phyloP scores from a whole-genome alignment of 2,797 vertebrate species.

The Thunnus albacares region DNA sequence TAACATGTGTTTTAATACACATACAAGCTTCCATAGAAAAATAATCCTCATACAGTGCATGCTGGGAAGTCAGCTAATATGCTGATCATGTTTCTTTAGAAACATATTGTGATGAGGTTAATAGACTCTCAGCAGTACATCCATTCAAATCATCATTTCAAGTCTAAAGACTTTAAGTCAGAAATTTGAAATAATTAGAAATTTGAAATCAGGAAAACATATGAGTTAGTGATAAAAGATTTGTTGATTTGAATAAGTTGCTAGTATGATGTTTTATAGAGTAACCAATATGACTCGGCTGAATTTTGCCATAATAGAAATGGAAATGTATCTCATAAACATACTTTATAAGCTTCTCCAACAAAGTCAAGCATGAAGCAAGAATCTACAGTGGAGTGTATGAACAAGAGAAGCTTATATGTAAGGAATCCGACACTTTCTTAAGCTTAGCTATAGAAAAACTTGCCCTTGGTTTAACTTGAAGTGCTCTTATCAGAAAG shows the following conservation, averaged over 20 bases:
- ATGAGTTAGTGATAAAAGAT: background rate
- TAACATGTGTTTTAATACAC: too few species aligned
- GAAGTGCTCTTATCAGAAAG: conserved; percentile 34
- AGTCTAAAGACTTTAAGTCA: background rate
- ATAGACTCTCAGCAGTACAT: background rate
- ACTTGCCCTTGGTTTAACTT: conserved; percentile 34
- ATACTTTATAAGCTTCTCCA: background rate
- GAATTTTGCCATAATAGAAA: background rate
- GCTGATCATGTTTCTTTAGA: background rate
- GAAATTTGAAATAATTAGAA: too few species aligned
- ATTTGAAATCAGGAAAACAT: too few species aligned
- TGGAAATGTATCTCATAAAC: background rate
- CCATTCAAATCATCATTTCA: background rate
- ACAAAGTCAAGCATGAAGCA: background rate
- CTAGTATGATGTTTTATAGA: background rate
- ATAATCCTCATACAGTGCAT: background rate
- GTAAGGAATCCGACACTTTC: background rate
- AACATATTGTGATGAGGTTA: background rate
- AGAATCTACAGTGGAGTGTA: background rate
- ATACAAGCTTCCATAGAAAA: too few species aligned
- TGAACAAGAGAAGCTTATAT: conserved; percentile 19
- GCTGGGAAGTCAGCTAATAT: background rate
- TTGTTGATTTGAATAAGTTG: background rate
- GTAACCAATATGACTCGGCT: background rate
- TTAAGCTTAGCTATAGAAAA: conserved; percentile 25